Evolutionary conservation across 1,140 invertebrate species (phyloP), one percentile per base, ranked within the genome.

Genomic region (Mycetomoellerius zeteki): DNA sequence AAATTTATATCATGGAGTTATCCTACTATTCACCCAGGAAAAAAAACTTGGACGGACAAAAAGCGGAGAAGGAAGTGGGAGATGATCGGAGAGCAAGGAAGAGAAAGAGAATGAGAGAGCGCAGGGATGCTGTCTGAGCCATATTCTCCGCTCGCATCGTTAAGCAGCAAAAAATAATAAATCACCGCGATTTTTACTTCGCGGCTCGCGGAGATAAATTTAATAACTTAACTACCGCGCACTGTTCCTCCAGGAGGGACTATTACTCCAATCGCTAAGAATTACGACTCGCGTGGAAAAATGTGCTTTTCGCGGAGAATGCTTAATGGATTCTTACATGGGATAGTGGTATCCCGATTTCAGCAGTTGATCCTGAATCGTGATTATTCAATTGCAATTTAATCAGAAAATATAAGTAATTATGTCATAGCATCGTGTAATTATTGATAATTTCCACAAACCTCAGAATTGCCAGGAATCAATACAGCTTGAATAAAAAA

Each of bases 151-250:
- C 91, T 92, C 92, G 94, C 93, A 89, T 95, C 94, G 94, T 95
- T 95, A 94, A 93, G 93, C 93, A 92, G 92, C 88, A 93, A 94
- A 94, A 94, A 94, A 94, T 93, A 94, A 95, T 94, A 94, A 94
- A 95, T 94, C 93, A 93, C 90, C 89, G 85, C 85, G 92, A 94
- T 93, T 92, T 94, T 92, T 91, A 91, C 69, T 82, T 87, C 30
- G 54, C 82, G 87, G 84, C 88, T 84, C 86, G 88, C 91, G 85
- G 82, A 94, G 93, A 94, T 95, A 94, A 94, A 95, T 95, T 95
- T 94, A 94, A 94, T 94, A 93, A 94, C 91, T 93, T 92, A 94
- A 93, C 93, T 93, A 91, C 93, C 88, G 90, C 86, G 88, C 69
- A 89, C 87, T 89, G 87, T 88, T 89, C 80, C 86, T 77, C 58